Evolutionary conservation across 2,888 invertebrate species (phyloP).

Genomic region (Plebejus argus): DNA sequence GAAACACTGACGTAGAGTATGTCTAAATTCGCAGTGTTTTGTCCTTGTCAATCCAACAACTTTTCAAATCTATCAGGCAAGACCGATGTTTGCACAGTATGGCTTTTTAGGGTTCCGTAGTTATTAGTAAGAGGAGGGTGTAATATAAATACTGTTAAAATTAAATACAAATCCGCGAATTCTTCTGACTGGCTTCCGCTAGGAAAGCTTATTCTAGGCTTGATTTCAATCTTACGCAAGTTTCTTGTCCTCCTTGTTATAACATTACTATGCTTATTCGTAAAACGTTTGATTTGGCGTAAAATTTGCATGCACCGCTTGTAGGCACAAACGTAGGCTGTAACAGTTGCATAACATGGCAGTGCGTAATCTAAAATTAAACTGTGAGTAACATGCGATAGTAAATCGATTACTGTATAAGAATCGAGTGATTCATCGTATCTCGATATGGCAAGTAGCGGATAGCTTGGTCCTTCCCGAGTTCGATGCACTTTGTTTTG

Average conservation of each 20-base stretch:
- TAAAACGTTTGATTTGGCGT: neutral
- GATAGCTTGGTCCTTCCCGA: constrained; percentile 67
- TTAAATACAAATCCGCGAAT: too few relatives aligned
- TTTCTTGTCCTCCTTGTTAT: neutral
- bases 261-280: neutral
- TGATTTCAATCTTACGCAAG: neutral
- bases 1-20: too few relatives aligned
- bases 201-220: neutral
- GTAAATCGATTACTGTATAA: constrained; percentile 25
- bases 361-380: constrained; percentile 24
- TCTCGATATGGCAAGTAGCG: constrained; percentile 51
- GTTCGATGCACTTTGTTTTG: constrained; percentile 74
- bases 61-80: too few relatives aligned
- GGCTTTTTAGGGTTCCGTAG: too few relatives aligned
- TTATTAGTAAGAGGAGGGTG: too few relatives aligned
- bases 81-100: too few relatives aligned
- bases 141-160: too few relatives aligned
- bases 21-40: too few relatives aligned
- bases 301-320: constrained; percentile 9
- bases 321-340: constrained; percentile 11
- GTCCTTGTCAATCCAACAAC: too few relatives aligned
- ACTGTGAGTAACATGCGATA: constrained; percentile 24
- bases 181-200: neutral
- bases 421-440: constrained; percentile 27
- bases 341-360: constrained; percentile 18